phyloP scores from a whole-genome alignment of 2,797 vertebrate species.

The Nannoperca obscura region DNA sequence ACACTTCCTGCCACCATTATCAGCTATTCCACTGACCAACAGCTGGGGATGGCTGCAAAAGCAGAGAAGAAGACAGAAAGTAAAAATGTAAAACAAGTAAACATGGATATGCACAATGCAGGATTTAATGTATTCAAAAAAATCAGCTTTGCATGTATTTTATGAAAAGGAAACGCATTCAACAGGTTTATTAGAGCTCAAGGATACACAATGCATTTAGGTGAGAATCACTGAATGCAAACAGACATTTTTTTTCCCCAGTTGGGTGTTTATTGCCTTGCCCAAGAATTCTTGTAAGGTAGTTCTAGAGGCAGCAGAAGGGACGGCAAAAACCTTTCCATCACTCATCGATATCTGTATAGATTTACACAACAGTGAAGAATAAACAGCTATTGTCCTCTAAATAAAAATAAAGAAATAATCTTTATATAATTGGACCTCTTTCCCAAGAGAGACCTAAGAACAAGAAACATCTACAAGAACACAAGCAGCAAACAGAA shows the following conservation, averaged over 20 bases:
- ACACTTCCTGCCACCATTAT: background rate
- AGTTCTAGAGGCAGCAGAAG: background rate
- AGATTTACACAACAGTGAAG: slow-evolving; percentile 1
- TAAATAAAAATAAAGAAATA: background rate
- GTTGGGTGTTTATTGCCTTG: background rate
- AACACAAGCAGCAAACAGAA: too few species aligned
- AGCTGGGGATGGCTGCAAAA: background rate
- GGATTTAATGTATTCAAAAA: background rate
- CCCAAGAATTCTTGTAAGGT: background rate
- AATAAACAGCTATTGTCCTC: background rate
- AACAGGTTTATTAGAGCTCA: background rate
- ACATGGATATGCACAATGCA: background rate
- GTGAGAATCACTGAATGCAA: background rate
- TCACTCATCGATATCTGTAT: background rate
- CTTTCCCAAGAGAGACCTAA: too few species aligned
- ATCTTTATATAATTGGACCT: too few species aligned
- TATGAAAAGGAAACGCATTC: too few species aligned
- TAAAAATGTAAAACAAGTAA: background rate
- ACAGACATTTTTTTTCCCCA: background rate
- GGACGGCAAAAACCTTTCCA: background rate
- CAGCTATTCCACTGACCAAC: background rate
- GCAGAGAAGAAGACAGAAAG: background rate
- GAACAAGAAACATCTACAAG: too few species aligned
- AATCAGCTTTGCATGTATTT: background rate
- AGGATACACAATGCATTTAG: background rate